Evolutionary conservation across 2,888 invertebrate genomes (phyloP).

Genomic region (Schizaphis graminum): DNA sequence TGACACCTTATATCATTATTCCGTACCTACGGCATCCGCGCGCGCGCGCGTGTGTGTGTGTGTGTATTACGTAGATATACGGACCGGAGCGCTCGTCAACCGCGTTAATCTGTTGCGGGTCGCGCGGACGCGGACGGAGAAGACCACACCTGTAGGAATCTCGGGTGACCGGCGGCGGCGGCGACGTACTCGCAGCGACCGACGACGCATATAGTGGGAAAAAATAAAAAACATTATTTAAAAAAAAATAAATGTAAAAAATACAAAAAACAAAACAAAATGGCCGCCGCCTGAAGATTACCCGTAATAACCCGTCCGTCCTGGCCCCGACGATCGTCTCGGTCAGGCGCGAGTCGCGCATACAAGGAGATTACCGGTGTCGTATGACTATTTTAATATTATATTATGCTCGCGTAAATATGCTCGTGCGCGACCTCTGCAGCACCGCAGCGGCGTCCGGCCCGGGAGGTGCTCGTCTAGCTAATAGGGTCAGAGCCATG

Average conservation of each 20-base stretch:
- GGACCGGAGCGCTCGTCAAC: background rate
- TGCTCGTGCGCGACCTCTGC: background rate
- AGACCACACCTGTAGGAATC: constrained; percentile 65
- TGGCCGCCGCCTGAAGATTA: constrained; percentile 58
- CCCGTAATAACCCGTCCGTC: constrained; percentile 53
- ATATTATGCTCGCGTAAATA: background rate
- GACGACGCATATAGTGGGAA: background rate
- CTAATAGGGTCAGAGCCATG: background rate
- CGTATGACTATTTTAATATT: constrained; percentile 38
- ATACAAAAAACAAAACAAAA: constrained; percentile 45
- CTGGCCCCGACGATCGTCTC: background rate
- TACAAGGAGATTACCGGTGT: constrained; percentile 52
- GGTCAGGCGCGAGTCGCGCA: background rate
- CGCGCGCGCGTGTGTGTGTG: background rate
- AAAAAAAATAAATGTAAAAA: background rate
- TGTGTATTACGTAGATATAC: background rate
- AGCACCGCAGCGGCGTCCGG: background rate
- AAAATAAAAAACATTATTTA: background rate
- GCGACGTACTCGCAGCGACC: background rate
- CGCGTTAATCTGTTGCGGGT: constrained; percentile 20
- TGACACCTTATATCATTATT: constrained; percentile 19
- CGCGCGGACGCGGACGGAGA: background rate
- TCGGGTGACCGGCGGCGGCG: constrained; percentile 43
- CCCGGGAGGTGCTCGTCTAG: background rate
- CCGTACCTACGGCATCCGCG: background rate